Conservation (phyloP, 2,797 vertebrate genomes). For the Peromyscus nudipes region DNA sequence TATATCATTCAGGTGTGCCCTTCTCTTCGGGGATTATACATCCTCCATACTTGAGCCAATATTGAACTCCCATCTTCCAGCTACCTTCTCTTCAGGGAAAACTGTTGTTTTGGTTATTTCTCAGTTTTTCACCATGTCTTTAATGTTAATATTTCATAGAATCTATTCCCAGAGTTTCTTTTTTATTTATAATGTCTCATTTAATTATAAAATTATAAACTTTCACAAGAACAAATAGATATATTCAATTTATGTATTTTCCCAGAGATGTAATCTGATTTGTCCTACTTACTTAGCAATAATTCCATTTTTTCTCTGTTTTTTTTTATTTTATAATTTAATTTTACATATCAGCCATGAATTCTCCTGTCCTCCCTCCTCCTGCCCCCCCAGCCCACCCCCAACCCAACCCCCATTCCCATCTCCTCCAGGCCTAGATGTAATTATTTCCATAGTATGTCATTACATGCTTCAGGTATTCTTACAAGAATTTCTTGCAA, state of each 20-base stretch:
- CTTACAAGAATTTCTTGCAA: neutral
- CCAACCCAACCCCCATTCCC: no score
- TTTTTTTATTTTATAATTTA: neutral
- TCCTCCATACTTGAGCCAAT: neutral
- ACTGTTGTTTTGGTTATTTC: neutral
- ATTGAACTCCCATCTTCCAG: neutral
- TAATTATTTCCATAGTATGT: neutral
- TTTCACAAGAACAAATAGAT: neutral
- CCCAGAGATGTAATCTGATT: neutral
- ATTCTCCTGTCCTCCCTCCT: no score
- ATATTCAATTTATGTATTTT: neutral
- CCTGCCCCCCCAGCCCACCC: no score
- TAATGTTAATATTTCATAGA: neutral
- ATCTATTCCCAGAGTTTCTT: neutral
- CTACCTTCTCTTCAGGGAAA: neutral
- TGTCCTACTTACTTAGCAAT: neutral
- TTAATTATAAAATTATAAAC: slow-evolving; percentile 55
- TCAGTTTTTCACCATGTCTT: neutral
- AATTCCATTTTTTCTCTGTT: neutral
- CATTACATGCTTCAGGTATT: neutral
- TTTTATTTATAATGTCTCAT: neutral
- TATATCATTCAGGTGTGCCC: neutral
- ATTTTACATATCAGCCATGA: no score
- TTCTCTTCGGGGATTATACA: neutral
- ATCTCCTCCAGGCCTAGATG: no score